Evolutionary conservation across 1,140 invertebrate genomes (phyloP).

Genomic region (Eurosta solidaginis): DNA sequence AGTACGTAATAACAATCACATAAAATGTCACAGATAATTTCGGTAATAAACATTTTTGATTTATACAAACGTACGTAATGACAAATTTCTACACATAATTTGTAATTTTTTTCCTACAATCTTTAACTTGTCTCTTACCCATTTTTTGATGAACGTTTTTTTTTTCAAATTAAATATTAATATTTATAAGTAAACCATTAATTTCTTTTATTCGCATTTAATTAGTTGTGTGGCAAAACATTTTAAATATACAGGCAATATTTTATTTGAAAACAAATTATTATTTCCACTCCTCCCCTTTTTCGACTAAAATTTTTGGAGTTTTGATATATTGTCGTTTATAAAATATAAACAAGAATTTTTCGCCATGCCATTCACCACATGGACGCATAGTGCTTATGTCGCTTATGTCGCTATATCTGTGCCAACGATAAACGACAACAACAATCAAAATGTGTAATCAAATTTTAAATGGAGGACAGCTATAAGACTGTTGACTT

Average conservation of each 20-base stretch:
- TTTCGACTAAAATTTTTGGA: background rate
- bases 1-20: slow-evolving; percentile 3
- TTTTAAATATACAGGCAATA: background rate
- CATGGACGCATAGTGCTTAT: too few relatives aligned
- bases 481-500: background rate
- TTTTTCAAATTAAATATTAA: background rate
- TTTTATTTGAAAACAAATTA: background rate
- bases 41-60: slow-evolving; percentile 16
- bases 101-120: background rate
- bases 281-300: background rate
- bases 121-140: background rate
- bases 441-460: background rate
- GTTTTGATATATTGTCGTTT: background rate
- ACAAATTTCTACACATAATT: background rate
- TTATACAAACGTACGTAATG: slow-evolving; percentile 8
- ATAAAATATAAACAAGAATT: background rate
- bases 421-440: background rate
- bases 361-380: too few relatives aligned
- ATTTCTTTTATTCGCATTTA: background rate
- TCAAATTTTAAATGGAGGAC: background rate
- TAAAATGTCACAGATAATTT: background rate
- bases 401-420: too few relatives aligned
- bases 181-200: background rate
- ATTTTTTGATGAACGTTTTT: background rate
- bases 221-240: background rate